Evolutionary conservation across 2,888 invertebrate species (phyloP).

Genomic region (Trachelus troglodyta): DNA sequence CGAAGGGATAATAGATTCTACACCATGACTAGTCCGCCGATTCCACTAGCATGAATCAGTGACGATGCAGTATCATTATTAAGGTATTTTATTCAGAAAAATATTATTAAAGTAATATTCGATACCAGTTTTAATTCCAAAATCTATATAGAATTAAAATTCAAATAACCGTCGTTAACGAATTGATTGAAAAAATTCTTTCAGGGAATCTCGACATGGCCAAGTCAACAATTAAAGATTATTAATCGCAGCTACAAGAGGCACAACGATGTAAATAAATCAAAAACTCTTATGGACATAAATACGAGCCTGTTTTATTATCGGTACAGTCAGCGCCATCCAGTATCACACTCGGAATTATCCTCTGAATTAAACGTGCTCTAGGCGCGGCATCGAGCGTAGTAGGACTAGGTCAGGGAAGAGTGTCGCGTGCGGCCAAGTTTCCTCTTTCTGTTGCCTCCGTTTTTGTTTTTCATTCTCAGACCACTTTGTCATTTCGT

Average conservation of each 20-base stretch:
- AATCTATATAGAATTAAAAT: background rate
- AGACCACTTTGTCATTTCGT: background rate
- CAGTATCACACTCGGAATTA: slow-evolving; percentile 17
- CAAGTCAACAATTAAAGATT: no score
- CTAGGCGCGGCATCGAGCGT: background rate
- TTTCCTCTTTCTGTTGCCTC: background rate
- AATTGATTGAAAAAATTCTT: background rate
- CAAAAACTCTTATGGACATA: no score
- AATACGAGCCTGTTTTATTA: slow-evolving; percentile 17
- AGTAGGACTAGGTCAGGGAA: slow-evolving; percentile 8
- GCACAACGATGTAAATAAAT: no score
- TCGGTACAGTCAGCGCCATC: slow-evolving; percentile 10
- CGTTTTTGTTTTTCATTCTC: slow-evolving; percentile 12
- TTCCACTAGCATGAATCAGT: background rate
- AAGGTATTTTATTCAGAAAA: background rate
- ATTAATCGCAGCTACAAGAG: no score
- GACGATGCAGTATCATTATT: background rate
- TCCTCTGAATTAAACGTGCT: slow-evolving; percentile 24
- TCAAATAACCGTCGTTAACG: background rate
- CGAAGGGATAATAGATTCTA: slow-evolving; percentile 9
- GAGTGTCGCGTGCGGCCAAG: background rate
- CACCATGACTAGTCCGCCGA: background rate
- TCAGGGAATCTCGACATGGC: no score
- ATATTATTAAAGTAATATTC: no score
- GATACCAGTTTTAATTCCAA: no score